Evolutionary conservation across 2,113 vertebrate genomes (phyloP).

Genomic region (Aythya baeri): DNA sequence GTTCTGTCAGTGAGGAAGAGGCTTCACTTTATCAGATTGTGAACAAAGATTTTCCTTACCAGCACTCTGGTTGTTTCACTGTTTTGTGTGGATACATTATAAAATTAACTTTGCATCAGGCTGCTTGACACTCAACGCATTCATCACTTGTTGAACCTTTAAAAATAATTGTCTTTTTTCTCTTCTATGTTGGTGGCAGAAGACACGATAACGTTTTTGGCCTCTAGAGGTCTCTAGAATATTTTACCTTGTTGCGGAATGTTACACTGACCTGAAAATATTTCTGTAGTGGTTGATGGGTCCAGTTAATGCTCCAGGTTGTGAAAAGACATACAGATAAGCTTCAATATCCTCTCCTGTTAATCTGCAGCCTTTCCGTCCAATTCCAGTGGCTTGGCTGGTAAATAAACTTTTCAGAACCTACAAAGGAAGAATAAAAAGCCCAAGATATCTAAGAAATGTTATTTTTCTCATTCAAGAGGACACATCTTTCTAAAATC

Average conservation of each 20-base stretch:
- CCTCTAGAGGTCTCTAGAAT: neutral
- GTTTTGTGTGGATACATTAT: neutral
- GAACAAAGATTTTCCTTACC: neutral
- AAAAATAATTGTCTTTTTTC: neutral
- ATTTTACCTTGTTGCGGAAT: neutral
- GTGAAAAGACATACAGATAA: conserved; percentile 93
- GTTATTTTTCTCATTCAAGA: neutral
- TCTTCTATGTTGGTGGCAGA: neutral
- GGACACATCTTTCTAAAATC: neutral
- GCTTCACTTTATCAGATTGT: neutral
- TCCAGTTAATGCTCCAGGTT: conserved; percentile 93
- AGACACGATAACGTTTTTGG: neutral
- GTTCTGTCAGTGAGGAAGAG: neutral
- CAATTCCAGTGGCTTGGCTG: conserved; percentile 90
- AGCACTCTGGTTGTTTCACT: neutral
- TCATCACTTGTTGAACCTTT: neutral
- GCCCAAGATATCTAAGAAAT: neutral
- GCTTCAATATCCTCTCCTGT: conserved; percentile 93
- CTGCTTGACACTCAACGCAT: neutral
- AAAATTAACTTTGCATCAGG: neutral
- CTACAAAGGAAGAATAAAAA: conserved; percentile 72
- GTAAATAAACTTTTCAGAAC: conserved; percentile 91
- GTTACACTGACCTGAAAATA: conserved; percentile 88
- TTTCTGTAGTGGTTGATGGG: conserved; percentile 96
- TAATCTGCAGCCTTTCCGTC: conserved; percentile 87